Conservation (phyloP, 2,888 invertebrate species). For the Tetragnatha montana region DNA sequence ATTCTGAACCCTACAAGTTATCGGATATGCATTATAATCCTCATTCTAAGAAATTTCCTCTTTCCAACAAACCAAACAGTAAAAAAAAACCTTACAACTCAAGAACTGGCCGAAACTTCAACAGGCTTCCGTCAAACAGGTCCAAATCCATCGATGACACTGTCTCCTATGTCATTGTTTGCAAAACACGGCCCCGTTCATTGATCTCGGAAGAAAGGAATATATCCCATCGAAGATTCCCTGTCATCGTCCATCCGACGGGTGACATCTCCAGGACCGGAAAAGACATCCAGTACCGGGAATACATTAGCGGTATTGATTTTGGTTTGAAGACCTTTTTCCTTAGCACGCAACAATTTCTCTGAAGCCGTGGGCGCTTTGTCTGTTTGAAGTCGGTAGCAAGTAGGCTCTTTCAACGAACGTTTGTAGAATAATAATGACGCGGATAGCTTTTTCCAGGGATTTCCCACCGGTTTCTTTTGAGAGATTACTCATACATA, state of each 20-base stretch:
- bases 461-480: neutral
- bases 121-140: neutral
- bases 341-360: constrained; percentile 25
- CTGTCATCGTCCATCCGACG: neutral
- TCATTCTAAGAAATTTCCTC: too few species aligned
- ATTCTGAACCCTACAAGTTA: too few species aligned
- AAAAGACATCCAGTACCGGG: constrained; percentile 37
- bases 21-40: too few species aligned
- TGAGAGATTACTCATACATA: neutral
- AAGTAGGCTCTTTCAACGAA: neutral
- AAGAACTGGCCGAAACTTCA: neutral
- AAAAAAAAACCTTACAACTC: too few species aligned
- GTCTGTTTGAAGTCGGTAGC: neutral
- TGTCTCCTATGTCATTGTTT: neutral
- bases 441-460: neutral
- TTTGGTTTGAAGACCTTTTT: neutral
- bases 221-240: neutral
- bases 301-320: constrained; percentile 49
- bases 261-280: constrained; percentile 22
- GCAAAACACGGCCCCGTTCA: neutral
- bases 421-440: constrained; percentile 9
- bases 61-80: too few species aligned
- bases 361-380: neutral
- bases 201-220: constrained; percentile 1
- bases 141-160: neutral